Base-by-base conservation (phyloP, 2,888 invertebrate genomes). In the Euphydryas editha region DNA sequence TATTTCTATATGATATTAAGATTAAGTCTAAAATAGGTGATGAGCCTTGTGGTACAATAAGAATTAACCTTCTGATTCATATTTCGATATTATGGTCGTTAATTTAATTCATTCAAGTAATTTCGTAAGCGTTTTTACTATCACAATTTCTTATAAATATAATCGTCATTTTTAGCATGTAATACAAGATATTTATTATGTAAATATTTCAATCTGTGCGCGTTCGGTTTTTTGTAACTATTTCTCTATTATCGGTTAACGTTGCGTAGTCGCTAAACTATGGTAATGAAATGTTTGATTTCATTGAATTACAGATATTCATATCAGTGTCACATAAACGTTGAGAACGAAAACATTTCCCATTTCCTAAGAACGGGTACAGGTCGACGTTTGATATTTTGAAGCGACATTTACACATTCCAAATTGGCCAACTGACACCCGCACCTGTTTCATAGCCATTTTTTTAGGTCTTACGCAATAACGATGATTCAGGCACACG, bases 381-480 rank as follows among this genome's bases (percentile, higher is more conserved):
- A 78, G 88, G 87, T 89, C 88, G 81, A 44, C 75, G 76, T 76
- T 81, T 90, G 90, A 84, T 90, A 90, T 89, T 91, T 88, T 82
- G 79, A 79, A 79, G 83, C 78, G 86, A 86, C 87, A 88, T 90
- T 91, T 85, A 78, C 81, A 78, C 81, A 85, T 78, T 79, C 75
- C 30, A 44, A 54, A 77, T 90, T 90, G 78, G 85, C 84, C 73
- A 89, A 89, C 80, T 77, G 75, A 79, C 81, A 81, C 78, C 73
- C 70, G 76, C 75, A 76, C 73, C 73, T 66, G 72, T 69, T 71
- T 71, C 71, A 69, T 73, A 78, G 76, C 73, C 73, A 69, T 82
- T 80, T 82, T 83, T 80, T 78, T 80, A 73, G 69, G 74, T 57
- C 76, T 87, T 87, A 81, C 85, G 83, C 80, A 87, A 87, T 72